Evolutionary conservation across 2,888 invertebrate genomes (phyloP).

Genomic region (Chymomyza amoena): DNA sequence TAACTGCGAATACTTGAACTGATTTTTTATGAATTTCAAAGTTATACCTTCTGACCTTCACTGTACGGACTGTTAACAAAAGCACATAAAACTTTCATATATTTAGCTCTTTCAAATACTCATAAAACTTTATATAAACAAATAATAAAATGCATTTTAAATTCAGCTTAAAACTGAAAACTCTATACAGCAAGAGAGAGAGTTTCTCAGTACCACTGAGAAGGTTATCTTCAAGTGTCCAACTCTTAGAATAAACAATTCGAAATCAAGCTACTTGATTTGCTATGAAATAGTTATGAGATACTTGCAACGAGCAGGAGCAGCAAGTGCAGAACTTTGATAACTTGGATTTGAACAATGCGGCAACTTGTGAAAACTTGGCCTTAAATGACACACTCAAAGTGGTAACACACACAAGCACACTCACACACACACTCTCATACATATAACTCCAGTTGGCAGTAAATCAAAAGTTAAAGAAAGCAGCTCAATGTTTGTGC

Average conservation of each 20-base stretch:
- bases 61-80: no score
- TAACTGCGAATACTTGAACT: no score
- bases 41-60: no score
- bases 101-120: no score
- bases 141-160: not conserved
- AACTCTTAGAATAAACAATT: conserved; percentile 24
- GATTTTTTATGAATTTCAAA: no score
- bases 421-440: not conserved
- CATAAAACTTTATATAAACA: no score
- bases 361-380: conserved; percentile 58
- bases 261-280: conserved; percentile 42
- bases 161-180: not conserved
- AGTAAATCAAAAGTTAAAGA: conserved; percentile 65
- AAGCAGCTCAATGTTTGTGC: conserved; percentile 51
- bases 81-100: no score
- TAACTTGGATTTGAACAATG: conserved; percentile 43
- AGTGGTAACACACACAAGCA: not conserved
- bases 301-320: conserved; percentile 13
- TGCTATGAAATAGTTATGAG: conserved; percentile 44
- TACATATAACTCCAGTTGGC: conserved; percentile 36
- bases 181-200: not conserved
- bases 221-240: not conserved
- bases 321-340: conserved; percentile 16
- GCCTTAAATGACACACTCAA: conserved; percentile 22
- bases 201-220: not conserved